Evolutionary conservation across 1,140 invertebrate genomes (phyloP), one percentile per base, ranked within the genome.

Genomic region (Patella vulgata): DNA sequence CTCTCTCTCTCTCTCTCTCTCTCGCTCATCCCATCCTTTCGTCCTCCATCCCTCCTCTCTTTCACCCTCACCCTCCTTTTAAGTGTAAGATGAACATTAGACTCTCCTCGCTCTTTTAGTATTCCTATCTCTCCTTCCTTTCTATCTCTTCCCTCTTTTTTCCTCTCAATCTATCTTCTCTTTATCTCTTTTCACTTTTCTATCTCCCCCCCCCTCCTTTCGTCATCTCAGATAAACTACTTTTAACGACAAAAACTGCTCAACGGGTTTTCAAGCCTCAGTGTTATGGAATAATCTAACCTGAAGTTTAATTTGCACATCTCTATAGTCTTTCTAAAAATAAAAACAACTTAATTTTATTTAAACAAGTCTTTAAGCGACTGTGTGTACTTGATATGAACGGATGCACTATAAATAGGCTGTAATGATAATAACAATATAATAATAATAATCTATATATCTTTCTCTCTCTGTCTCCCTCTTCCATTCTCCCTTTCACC

Each of bases 1-100:
- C n/a, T 52, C 19, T 53, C 27, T 59, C 57, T 36, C 47, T 46
- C 46, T 50, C 25, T 50, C 51, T 51, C 19, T 21, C n/a, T 47
- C 44, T 21, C 21, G 9, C 21, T 23, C 19, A 12, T 14, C 54
- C 54, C 11, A 51, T 36, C 39, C 50, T 48, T 27, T 36, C 14
- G n/a, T 36, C 39, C 12, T 27, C 28, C 43, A n/a, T 42, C 23
- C 23, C 11, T 58, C 42, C 23, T 36, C 9, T 58, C 39, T 30
- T 30, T 42, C 43, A 21, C 23, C 21, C 28, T 28, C 11, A 53
- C 43, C 56, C 23, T 31, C 30, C 27, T 42, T 21, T 27, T 27
- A 0, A 2, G 17, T 50, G 8, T 36, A 8, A 53, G 0, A 11
- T 52, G 11, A 0, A 5, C 3, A 17, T 25, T 11, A 30, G 6